Percentiles rank a stretch among this genome's conserved stretches.
Evolutionary conservation across 2,888 invertebrate genomes (phyloP).

Genomic region (Masnerella sp.): DNA sequence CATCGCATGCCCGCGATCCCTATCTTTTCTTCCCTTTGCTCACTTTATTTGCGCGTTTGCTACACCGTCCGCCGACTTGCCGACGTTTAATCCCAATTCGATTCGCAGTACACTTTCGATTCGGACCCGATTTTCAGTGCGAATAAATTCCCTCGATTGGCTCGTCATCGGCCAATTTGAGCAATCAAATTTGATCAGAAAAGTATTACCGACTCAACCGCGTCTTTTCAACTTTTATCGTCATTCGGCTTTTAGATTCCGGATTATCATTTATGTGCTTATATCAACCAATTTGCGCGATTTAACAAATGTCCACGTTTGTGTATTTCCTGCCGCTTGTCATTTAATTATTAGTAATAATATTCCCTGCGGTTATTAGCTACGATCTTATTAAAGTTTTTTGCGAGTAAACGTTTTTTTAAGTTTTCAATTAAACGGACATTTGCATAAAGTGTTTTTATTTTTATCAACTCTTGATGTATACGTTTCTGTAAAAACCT

Average conservation of each 20-base stretch:
- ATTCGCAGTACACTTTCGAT: constrained; percentile 35
- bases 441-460: no score
- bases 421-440: no score
- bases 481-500: no score
- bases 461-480: no score
- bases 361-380: no score
- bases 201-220: constrained; percentile 18
- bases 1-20: constrained; percentile 45
- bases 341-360: no score
- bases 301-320: no score
- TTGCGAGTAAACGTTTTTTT: no score
- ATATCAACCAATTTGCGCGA: no score
- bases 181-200: constrained; percentile 28
- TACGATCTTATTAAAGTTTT: no score
- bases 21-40: constrained; percentile 41
- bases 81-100: constrained; percentile 34
- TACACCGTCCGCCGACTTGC: constrained; percentile 12
- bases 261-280: no score
- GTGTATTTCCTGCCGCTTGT: no score
- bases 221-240: constrained; percentile 4
- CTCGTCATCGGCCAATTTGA: constrained; percentile 41
- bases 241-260: background rate
- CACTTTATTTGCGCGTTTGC: constrained; percentile 23
- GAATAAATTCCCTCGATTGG: constrained; percentile 34
- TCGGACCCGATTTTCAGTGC: constrained; percentile 14